Conservation (phyloP, 2,797 vertebrate species). For the Sebastes jordani region DNA sequence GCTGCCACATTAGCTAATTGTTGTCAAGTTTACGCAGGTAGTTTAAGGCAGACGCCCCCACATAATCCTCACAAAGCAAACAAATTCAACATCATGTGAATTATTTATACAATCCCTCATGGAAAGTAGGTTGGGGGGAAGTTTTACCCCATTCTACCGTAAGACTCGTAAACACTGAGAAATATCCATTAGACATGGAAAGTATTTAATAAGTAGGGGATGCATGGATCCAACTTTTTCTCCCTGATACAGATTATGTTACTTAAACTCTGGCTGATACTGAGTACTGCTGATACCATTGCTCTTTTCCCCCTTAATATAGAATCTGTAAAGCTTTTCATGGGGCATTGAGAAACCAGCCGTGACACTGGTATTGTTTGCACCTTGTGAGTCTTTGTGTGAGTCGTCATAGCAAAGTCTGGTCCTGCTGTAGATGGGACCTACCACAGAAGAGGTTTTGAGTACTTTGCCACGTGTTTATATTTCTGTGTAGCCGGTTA, state of each 20-base stretch:
- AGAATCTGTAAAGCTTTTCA: neutral
- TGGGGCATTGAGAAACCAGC: too few relatives aligned
- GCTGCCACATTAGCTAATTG: slow-evolving; percentile 23
- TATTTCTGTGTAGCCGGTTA: too few relatives aligned
- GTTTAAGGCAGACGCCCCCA: slow-evolving; percentile 5
- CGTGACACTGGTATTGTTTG: too few relatives aligned
- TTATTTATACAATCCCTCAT: slow-evolving; percentile 25
- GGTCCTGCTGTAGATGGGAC: neutral
- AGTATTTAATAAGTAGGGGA: neutral
- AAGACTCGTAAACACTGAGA: neutral
- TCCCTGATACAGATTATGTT: neutral
- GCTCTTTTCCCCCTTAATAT: neutral
- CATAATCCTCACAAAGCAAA: slow-evolving; percentile 4
- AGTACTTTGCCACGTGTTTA: too few relatives aligned
- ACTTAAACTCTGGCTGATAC: neutral
- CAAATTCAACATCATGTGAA: slow-evolving; percentile 5
- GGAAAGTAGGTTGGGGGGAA: slow-evolving; percentile 10
- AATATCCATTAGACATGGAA: neutral
- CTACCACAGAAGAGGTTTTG: too few relatives aligned
- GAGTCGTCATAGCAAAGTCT: neutral
- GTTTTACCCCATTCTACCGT: neutral
- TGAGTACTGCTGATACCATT: neutral
- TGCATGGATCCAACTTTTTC: neutral
- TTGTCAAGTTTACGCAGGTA: slow-evolving; percentile 23
- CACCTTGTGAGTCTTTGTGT: too few relatives aligned